phyloP scores from a whole-genome alignment of 2,888 invertebrate species.

The Raillietiella orientalis region DNA sequence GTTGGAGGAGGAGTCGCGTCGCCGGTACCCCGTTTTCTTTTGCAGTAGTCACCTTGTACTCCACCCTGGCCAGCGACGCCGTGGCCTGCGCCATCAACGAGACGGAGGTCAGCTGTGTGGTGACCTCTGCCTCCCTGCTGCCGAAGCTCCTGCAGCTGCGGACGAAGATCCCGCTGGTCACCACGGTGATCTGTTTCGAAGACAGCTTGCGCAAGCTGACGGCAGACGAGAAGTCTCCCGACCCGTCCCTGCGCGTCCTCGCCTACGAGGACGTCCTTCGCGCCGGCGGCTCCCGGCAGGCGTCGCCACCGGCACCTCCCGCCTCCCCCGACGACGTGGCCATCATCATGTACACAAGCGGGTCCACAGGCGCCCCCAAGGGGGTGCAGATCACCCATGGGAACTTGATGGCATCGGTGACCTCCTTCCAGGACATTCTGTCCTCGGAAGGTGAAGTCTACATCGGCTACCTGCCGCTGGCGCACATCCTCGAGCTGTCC shows the following conservation, averaged over 20 bases:
- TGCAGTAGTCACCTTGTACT: conserved; percentile 85
- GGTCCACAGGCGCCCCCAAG: conserved; percentile 82
- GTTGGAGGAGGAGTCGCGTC: no score
- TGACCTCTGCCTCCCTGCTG: conserved; percentile 68
- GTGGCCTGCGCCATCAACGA: conserved; percentile 88
- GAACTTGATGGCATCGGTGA: conserved; percentile 41
- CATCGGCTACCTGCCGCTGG: conserved; percentile 81
- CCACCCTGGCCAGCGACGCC: conserved; percentile 84
- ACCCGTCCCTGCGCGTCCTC: no score
- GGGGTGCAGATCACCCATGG: conserved; percentile 51
- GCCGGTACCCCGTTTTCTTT: no score
- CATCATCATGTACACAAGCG: conserved; percentile 96
- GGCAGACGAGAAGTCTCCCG: no score
- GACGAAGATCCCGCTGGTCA: no score
- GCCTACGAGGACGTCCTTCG: no score
- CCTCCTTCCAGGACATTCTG: not conserved
- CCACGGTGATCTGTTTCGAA: no score
- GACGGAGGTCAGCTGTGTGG: conserved; percentile 69
- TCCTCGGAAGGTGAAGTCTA: conserved; percentile 26
- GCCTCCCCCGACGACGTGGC: conserved; percentile 55
- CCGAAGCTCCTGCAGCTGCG: conserved; percentile 81
- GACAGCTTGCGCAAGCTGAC: no score
- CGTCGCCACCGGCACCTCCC: no score
- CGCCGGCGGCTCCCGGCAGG: no score
- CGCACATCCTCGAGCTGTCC: conserved; percentile 81